Conservation (phyloP, 2,113 vertebrate genomes). For the Mastomys natalensis region DNA sequence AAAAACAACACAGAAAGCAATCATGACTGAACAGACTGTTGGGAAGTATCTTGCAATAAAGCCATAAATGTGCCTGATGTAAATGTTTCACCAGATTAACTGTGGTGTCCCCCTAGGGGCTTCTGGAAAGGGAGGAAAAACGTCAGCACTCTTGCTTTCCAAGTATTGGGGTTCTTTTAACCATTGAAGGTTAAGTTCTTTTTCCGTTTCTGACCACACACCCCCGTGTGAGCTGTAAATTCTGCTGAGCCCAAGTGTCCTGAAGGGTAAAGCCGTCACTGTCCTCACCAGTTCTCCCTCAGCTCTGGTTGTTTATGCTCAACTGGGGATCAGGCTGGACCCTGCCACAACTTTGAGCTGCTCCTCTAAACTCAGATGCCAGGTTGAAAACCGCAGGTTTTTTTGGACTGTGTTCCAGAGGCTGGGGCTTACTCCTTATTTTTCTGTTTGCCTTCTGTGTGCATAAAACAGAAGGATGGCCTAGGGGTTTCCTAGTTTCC, state of each 20-base stretch:
- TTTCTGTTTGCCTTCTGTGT: constrained; percentile 47
- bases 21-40: background rate
- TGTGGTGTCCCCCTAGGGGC: background rate
- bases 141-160: background rate
- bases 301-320: fast-evolving
- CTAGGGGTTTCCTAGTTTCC: constrained; percentile 9
- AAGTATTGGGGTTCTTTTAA: background rate
- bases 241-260: background rate
- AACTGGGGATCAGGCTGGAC: background rate
- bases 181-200: background rate
- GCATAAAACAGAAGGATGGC: background rate
- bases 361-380: background rate
- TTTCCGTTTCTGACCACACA: background rate
- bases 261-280: background rate
- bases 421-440: constrained; percentile 2
- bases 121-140: background rate
- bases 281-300: too few relatives aligned
- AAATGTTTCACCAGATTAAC: background rate
- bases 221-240: background rate
- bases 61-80: background rate
- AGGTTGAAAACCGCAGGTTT: fast-evolving
- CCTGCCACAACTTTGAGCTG: fast-evolving
- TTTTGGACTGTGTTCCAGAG: constrained; percentile 11
- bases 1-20: background rate
- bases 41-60: background rate